Evolutionary conservation across 2,113 vertebrate species (phyloP).

Genomic region (Pelmatolapia mariae): DNA sequence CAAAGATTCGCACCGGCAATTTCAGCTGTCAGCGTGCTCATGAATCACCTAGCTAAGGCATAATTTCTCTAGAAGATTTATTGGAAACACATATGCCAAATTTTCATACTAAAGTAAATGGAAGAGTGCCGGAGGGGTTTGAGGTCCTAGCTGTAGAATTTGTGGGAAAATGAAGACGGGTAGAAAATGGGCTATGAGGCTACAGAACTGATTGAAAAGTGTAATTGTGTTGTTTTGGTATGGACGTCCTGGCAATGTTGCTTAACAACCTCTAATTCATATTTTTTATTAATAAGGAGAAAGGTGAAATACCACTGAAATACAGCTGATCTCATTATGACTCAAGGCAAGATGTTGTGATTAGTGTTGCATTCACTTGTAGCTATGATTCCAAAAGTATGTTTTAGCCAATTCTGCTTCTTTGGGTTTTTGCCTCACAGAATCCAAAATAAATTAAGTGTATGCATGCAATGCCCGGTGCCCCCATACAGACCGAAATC

Average conservation of each 20-base stretch:
- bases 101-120: constrained; percentile 64
- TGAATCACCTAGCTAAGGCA: constrained; percentile 75
- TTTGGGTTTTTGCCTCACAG: background rate
- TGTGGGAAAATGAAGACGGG: constrained; percentile 10
- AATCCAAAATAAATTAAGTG: background rate
- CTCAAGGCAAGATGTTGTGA: background rate
- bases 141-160: constrained; percentile 9
- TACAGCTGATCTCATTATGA: background rate
- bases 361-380: background rate
- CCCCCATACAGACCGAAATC: background rate
- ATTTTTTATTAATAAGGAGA: background rate
- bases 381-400: background rate
- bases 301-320: background rate
- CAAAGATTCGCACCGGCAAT: constrained; percentile 76
- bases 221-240: background rate
- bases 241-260: background rate
- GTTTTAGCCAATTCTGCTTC: background rate
- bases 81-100: constrained; percentile 64
- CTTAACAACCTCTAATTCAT: background rate
- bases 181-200: background rate
- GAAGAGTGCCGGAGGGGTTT: constrained; percentile 30
- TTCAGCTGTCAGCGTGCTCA: constrained; percentile 72
- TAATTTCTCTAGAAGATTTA: constrained; percentile 75
- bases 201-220: background rate
- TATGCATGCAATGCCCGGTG: fast-evolving